Conservation (phyloP, 2,888 invertebrate genomes). For the Acrocera orbiculus region DNA sequence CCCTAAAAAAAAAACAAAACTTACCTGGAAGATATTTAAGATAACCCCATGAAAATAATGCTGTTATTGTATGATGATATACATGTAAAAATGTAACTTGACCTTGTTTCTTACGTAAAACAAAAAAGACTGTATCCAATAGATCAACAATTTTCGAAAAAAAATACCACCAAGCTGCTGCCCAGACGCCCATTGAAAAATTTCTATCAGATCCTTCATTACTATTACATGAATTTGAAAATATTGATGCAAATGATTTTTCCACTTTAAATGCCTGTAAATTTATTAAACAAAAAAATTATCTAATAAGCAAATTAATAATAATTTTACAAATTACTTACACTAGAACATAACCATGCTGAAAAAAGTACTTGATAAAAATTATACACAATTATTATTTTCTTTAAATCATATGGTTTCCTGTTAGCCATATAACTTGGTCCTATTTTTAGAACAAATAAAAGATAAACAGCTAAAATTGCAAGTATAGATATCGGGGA, state of each 20-base stretch:
- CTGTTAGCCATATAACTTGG: slow-evolving; percentile 59
- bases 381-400: slow-evolving; percentile 61
- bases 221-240: slow-evolving; percentile 11
- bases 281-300: slow-evolving; percentile 1
- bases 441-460: slow-evolving; percentile 57
- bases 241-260: slow-evolving; percentile 42
- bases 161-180: slow-evolving; percentile 62
- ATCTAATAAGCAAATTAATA: not conserved
- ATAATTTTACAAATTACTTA: slow-evolving; percentile 13
- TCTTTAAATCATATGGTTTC: slow-evolving; percentile 54
- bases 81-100: slow-evolving; percentile 80
- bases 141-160: slow-evolving; percentile 62
- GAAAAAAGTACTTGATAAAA: slow-evolving; percentile 78
- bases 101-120: slow-evolving; percentile 72
- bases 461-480: slow-evolving; percentile 46
- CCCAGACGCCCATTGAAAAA: slow-evolving; percentile 16
- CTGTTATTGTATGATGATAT: slow-evolving; percentile 73
- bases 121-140: slow-evolving; percentile 72
- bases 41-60: slow-evolving; percentile 63
- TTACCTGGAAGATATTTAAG: slow-evolving; percentile 58
- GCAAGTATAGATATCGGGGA: slow-evolving; percentile 51
- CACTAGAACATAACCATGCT: slow-evolving; percentile 40
- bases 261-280: slow-evolving; percentile 35
- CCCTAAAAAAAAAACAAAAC: no score
- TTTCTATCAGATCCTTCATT: slow-evolving; percentile 1